Percentiles rank a stretch among this genome's conserved stretches.
phyloP scores from a whole-genome alignment of 2,888 invertebrate genomes.

The Lacanobia wlatinum region DNA sequence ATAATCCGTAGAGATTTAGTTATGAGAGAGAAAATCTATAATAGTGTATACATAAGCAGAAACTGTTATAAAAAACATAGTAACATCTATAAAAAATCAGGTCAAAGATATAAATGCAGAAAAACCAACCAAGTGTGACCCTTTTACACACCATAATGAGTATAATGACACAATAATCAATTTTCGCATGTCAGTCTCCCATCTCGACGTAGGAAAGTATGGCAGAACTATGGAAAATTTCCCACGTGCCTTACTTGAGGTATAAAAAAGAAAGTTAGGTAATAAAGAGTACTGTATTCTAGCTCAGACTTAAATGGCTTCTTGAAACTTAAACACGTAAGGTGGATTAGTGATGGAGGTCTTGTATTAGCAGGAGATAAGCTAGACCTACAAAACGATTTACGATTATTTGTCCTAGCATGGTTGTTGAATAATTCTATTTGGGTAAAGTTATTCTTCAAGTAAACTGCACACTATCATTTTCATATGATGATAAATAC shows the following conservation, averaged over 20 bases:
- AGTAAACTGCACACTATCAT: neutral
- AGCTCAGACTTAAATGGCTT: constrained; percentile 52
- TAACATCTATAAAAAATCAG: neutral
- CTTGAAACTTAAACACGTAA: constrained; percentile 31
- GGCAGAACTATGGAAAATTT: constrained; percentile 56
- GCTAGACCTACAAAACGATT: neutral
- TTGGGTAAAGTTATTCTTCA: neutral
- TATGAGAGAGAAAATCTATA: no score
- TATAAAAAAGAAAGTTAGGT: constrained; percentile 65
- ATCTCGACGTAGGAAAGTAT: constrained; percentile 56
- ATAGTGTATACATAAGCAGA: neutral
- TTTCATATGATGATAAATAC: neutral
- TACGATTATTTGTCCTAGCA: neutral
- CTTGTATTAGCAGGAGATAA: constrained; percentile 2
- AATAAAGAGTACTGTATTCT: constrained; percentile 56
- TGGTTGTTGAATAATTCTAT: neutral
- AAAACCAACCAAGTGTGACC: constrained; percentile 28
- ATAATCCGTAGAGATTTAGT: neutral
- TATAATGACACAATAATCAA: constrained; percentile 28
- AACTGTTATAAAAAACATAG: neutral
- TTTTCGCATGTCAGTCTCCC: constrained; percentile 51
- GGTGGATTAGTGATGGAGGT: constrained; percentile 28
- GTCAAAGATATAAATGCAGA: constrained; percentile 10
- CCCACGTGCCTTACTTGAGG: constrained; percentile 60
- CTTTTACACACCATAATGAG: constrained; percentile 31